Conservation (phyloP, 2,888 invertebrate genomes). For the Aricia artaxerxes region DNA sequence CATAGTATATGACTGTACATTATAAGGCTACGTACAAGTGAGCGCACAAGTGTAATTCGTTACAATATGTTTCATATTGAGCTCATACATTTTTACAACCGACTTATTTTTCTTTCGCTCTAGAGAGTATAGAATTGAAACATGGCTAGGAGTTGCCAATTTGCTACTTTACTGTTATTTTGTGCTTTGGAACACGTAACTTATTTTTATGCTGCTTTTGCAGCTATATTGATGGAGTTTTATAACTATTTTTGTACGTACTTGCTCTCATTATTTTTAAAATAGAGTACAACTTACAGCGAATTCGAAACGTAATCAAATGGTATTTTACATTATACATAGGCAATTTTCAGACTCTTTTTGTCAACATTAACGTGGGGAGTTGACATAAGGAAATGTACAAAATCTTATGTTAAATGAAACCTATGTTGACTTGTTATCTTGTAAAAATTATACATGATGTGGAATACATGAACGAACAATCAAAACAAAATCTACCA, state of each 20-base stretch:
- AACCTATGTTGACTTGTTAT: neutral
- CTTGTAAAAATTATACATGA: neutral
- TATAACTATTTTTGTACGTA: neutral
- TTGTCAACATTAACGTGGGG: too few relatives aligned
- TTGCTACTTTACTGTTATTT: neutral
- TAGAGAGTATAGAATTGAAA: constrained; percentile 11
- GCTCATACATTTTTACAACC: constrained; percentile 5
- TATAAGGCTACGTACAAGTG: constrained; percentile 10
- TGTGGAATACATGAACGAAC: neutral
- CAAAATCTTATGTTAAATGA: neutral
- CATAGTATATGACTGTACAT: constrained; percentile 1
- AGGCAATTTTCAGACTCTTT: too few relatives aligned
- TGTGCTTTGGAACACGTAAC: neutral
- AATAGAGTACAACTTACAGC: neutral
- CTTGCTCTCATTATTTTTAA: neutral
- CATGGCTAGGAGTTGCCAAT: constrained; percentile 1
- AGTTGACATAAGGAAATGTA: too few relatives aligned
- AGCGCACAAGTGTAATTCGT: neutral
- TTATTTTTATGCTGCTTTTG: neutral
- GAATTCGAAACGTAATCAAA: too few relatives aligned
- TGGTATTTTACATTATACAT: too few relatives aligned
- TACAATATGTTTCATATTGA: constrained; percentile 15
- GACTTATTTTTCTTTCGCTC: constrained; percentile 21
- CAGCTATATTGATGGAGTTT: neutral
- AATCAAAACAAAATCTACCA: neutral